Percentiles rank a stretch among this genome's conserved stretches.
Conservation (phyloP, 2,113 vertebrate species). For the Lycaon pictus region DNA sequence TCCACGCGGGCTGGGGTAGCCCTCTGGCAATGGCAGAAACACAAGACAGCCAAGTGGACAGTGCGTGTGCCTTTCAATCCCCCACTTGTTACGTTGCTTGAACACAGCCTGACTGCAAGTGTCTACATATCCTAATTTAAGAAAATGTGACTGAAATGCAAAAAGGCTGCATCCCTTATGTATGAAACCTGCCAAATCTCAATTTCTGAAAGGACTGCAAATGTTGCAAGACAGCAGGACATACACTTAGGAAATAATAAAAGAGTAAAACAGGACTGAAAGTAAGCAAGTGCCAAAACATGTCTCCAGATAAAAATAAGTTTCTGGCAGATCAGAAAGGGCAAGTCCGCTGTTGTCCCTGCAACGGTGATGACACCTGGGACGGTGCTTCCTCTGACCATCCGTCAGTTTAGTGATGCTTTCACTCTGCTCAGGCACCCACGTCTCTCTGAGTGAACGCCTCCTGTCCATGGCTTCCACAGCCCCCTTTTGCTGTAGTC, state of each 20-base stretch:
- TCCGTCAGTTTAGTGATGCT: not conserved
- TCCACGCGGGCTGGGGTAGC: not conserved
- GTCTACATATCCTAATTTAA: slow-evolving; percentile 4
- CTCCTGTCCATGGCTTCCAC: not conserved
- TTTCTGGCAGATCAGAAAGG: not conserved
- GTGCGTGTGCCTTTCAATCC: accelerated
- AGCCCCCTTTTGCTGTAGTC: not conserved
- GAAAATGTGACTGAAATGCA: not conserved
- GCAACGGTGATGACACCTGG: accelerated
- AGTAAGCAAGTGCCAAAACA: not conserved
- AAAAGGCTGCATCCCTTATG: not conserved
- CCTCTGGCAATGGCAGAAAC: not conserved
- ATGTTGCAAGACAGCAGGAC: not conserved
- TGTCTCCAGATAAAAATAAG: not conserved
- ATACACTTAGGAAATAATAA: not conserved
- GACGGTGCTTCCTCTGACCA: not conserved
- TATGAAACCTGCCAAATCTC: not conserved
- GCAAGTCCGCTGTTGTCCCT: too few relatives aligned
- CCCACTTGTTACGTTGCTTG: not conserved
- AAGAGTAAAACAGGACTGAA: not conserved
- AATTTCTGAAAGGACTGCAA: not conserved
- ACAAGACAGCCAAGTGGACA: not conserved
- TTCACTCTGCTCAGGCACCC: accelerated
- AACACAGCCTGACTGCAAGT: slow-evolving; percentile 12
- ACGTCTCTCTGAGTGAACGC: not conserved